phyloP scores from a whole-genome alignment of 2,113 vertebrate species.

The Embiotoca jacksoni region DNA sequence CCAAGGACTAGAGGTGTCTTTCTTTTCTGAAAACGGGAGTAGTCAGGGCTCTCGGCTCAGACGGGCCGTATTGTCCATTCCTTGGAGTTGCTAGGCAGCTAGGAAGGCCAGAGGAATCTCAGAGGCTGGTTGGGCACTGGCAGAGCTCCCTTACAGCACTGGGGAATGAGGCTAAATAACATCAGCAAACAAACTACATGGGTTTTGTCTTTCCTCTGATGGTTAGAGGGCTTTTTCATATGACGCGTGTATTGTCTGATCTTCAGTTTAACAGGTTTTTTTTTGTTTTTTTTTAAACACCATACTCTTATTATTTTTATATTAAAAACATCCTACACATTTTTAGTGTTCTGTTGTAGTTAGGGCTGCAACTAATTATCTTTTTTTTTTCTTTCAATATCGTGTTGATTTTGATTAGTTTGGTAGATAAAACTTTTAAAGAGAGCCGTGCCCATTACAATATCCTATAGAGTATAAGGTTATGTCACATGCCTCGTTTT shows the following conservation, averaged over 20 bases:
- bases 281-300: too few species aligned
- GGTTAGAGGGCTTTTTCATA: neutral
- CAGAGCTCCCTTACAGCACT: constrained; percentile 46
- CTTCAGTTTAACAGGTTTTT: too few species aligned
- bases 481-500: too few species aligned
- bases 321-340: too few species aligned
- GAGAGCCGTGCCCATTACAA: too few species aligned
- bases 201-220: neutral
- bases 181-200: constrained; percentile 41
- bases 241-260: neutral
- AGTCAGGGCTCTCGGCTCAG: constrained; percentile 56
- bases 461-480: too few species aligned
- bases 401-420: too few species aligned
- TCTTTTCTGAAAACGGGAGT: constrained; percentile 58
- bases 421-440: too few species aligned
- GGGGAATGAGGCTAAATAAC: constrained; percentile 60
- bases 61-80: constrained; percentile 75
- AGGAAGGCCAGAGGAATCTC: constrained; percentile 76
- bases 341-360: too few species aligned
- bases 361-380: too few species aligned
- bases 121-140: constrained; percentile 63
- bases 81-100: constrained; percentile 81
- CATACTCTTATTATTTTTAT: too few species aligned
- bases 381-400: too few species aligned
- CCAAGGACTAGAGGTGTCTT: constrained; percentile 38